phyloP scores from a whole-genome alignment of 2,888 invertebrate genomes.

The Augochlorella aurata region DNA sequence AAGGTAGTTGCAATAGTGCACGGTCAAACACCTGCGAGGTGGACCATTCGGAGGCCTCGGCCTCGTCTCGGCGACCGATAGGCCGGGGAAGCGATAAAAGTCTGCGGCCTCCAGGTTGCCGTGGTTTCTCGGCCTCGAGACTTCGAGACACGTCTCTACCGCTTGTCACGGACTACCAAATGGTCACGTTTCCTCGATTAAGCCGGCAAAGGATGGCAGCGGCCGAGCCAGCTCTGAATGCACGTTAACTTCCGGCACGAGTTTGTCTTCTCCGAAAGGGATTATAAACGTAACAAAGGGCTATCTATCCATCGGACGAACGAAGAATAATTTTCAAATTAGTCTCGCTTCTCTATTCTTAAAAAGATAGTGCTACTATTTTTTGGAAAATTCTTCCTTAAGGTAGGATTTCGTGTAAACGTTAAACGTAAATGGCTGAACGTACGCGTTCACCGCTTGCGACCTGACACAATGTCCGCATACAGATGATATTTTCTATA shows the following conservation, averaged over 20 bases:
- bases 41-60: background rate
- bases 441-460: too few relatives aligned
- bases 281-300: conserved; percentile 28
- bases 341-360: background rate
- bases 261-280: conserved; percentile 44
- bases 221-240: conserved; percentile 19
- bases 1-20: background rate
- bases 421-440: too few relatives aligned
- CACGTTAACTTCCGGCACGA: conserved; percentile 42
- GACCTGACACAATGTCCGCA: too few relatives aligned
- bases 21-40: conserved; percentile 20
- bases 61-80: conserved; percentile 14
- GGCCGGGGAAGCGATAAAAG: conserved; percentile 25
- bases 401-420: too few relatives aligned
- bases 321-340: background rate
- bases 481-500: too few relatives aligned
- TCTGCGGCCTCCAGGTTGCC: conserved; percentile 3
- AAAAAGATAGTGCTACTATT: too few relatives aligned
- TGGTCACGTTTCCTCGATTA: conserved; percentile 54
- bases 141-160: conserved; percentile 38
- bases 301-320: conserved; percentile 1
- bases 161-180: conserved; percentile 39
- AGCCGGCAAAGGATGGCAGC: conserved; percentile 28
- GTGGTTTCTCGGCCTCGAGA: conserved; percentile 29
- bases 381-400: too few relatives aligned